phyloP scores from a whole-genome alignment of 2,888 invertebrate species.

The Leptura quadrifasciata region DNA sequence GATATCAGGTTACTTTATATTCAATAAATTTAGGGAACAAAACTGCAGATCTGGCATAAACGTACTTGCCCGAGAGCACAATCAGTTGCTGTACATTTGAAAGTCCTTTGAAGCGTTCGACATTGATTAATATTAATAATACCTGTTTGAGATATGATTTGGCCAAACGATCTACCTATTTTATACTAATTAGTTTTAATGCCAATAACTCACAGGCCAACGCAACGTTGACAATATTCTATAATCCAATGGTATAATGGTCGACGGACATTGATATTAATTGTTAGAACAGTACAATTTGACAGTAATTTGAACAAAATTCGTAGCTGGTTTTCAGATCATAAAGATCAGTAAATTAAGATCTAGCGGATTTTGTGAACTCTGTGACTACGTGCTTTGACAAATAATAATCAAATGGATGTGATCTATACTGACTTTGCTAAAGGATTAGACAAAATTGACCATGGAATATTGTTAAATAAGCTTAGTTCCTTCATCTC shows the following conservation, averaged over 20 bases:
- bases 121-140: background rate
- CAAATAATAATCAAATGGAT: no score
- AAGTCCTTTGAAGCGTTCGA: background rate
- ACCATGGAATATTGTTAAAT: no score
- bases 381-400: no score
- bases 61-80: background rate
- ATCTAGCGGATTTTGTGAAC: no score
- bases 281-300: no score
- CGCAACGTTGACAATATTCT: background rate
- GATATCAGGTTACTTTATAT: background rate
- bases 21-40: background rate
- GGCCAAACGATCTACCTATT: background rate
- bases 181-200: background rate
- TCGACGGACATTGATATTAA: background rate
- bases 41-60: conserved; percentile 4
- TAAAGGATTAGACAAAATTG: no score
- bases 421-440: no score
- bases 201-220: background rate
- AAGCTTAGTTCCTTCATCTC: no score
- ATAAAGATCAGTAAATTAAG: no score
- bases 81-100: conserved; percentile 2
- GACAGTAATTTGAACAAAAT: no score
- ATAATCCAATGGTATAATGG: background rate
- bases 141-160: conserved; percentile 6
- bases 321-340: no score